A percentile compares a stretch with the other conserved stretches of the same genome.
These are phyloP conservation scores for Rhea americana DNA, from an alignment of 2,113 vertebrate genomes.

Conservation along the genomic window DNA sequence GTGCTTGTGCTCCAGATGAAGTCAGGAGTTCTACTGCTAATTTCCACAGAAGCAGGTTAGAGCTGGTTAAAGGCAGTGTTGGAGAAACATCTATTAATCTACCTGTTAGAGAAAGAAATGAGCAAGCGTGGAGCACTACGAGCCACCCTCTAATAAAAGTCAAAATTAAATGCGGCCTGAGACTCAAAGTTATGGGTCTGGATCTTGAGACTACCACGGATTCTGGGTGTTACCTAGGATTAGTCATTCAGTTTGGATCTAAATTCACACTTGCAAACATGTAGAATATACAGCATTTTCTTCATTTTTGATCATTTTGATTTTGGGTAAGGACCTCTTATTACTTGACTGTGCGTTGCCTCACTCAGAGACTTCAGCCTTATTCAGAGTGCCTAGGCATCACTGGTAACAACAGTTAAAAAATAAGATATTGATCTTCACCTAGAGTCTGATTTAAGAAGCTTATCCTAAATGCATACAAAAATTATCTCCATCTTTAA, in stretches of 20 bases:
- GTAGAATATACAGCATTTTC: background rate
- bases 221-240: background rate
- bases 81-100: background rate
- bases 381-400: background rate
- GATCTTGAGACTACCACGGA: background rate
- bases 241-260: accelerated
- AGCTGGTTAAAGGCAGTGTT: background rate
- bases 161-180: background rate
- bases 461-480: background rate
- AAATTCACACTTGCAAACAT: accelerated
- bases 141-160: background rate
- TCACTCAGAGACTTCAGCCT: background rate
- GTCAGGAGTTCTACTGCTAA: background rate
- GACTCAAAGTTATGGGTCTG: background rate
- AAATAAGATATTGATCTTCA: background rate
- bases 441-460: background rate
- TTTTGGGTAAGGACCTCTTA: background rate
- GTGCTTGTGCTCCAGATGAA: background rate
- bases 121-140: accelerated
- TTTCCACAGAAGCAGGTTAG: background rate
- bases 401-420: background rate
- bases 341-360: no score
- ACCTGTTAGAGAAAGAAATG: background rate
- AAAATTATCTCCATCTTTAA: background rate
- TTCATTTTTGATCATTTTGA: background rate